These are phyloP conservation scores for Apostichopus leukothele DNA, from an alignment of 53 echinoderm and acorn worm genomes.

Conservation along the genomic window DNA sequence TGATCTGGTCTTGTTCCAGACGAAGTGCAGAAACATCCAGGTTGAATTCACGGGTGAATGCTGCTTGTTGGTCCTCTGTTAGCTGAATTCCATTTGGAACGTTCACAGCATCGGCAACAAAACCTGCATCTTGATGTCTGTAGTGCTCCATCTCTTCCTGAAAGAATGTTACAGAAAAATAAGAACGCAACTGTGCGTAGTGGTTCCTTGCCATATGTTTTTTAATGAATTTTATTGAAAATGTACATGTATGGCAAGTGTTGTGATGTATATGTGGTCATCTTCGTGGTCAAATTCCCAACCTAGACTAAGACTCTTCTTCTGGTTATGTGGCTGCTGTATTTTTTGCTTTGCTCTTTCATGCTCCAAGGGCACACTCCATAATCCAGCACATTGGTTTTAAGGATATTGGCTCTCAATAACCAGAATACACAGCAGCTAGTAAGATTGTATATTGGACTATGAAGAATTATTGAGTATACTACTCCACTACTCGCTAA, in stretches of 20 bases:
- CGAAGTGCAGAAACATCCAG: conserved; percentile 2
- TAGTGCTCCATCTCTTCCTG: conserved; percentile 8
- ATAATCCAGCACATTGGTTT: conserved; percentile 13
- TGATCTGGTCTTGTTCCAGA: conserved; percentile 15
- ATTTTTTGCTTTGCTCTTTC: neutral
- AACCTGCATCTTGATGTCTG: conserved; percentile 6
- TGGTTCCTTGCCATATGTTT: no score
- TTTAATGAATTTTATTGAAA: no score
- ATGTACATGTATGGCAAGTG: no score
- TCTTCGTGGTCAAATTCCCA: conserved; percentile 1
- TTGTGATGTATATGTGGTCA: neutral
- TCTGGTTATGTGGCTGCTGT: no score
- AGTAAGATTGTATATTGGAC: no score
- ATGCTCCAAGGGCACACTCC: conserved; percentile 8
- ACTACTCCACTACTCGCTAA: no score
- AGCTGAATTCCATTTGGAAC: conserved; percentile 15
- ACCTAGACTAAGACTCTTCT: neutral
- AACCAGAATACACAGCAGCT: neutral
- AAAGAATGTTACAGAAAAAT: no score
- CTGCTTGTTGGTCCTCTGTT: neutral
- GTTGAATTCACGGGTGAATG: neutral
- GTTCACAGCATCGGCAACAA: neutral
- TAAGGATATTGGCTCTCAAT: conserved; percentile 13
- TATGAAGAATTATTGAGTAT: no score
- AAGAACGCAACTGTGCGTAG: no score